These are phyloP conservation scores for Sapajus apella DNA, from an alignment of 2,113 vertebrate genomes.

Conservation along the genomic window DNA sequence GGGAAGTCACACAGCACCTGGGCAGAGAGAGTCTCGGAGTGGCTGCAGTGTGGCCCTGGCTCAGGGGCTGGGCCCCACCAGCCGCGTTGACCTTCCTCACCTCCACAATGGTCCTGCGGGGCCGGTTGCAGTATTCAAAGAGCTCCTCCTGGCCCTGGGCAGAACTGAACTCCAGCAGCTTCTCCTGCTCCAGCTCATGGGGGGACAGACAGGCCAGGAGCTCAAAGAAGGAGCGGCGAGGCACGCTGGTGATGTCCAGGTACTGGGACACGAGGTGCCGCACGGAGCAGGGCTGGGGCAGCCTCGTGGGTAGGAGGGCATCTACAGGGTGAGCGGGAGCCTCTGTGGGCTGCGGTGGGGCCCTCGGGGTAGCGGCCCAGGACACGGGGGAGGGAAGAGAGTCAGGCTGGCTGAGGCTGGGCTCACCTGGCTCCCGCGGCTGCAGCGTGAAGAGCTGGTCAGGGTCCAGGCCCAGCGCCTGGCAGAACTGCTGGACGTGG, in stretches of 20 bases:
- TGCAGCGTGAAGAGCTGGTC: constrained; percentile 84
- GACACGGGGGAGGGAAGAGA: fast-evolving
- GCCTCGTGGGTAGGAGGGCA: constrained; percentile 78
- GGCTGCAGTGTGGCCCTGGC: fast-evolving
- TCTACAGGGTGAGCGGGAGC: background rate
- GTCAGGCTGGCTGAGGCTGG: fast-evolving
- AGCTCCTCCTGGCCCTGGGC: constrained; percentile 91
- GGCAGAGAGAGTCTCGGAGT: background rate
- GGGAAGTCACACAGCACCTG: constrained; percentile 95
- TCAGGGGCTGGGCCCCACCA: background rate
- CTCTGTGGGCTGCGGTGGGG: background rate
- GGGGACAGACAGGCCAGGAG: constrained; percentile 88
- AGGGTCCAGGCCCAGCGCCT: constrained; percentile 88
- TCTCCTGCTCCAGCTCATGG: constrained; percentile 89
- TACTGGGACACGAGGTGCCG: constrained; percentile 87
- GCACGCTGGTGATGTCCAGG: constrained; percentile 92
- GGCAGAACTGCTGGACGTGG: constrained; percentile 89
- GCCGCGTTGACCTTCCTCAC: constrained; percentile 70
- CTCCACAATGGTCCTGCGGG: constrained; percentile 92
- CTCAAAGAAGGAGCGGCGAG: constrained; percentile 95
- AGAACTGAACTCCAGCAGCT: constrained; percentile 93
- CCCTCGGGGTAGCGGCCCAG: fast-evolving
- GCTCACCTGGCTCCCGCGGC: constrained; percentile 81
- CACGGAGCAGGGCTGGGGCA: constrained; percentile 91
- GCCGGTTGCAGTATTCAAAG: constrained; percentile 91